Base-by-base conservation (phyloP, 30 jellyfish, hydroid and myxozoan genomes). In the Turritopsis dohrnii region DNA sequence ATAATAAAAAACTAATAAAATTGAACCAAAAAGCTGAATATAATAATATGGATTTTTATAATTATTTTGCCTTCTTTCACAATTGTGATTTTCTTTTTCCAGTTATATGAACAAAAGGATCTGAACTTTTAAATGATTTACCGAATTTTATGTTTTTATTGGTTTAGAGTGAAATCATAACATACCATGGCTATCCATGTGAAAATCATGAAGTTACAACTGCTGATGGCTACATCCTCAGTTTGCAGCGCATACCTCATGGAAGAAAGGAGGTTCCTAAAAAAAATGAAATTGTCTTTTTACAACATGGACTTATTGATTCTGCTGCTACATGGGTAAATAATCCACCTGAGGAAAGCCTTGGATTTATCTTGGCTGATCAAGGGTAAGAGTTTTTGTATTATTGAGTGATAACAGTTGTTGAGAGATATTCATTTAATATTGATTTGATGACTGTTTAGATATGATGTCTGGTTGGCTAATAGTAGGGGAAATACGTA, bases 381-480 rank as follows among this genome's bases (percentile, higher is more conserved):
- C 88, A 52, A 3, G 97, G 97, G 83, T 74, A 7, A 69, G 77
- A n/a, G n/a, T n/a, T n/a, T n/a, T n/a, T n/a, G n/a, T n/a, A n/a
- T n/a, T n/a, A n/a, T n/a, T n/a, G n/a, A n/a, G n/a, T n/a, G n/a
- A n/a, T n/a, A n/a, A n/a, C n/a, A n/a, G n/a, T n/a, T n/a, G n/a
- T n/a, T n/a, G n/a, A n/a, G n/a, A n/a, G n/a, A n/a, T n/a, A n/a
- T n/a, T n/a, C n/a, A n/a, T 60, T 60, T 60, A 18, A 23, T 60
- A 18, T 60, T 60, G 19, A 23, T 60, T 60, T 60, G 19, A 18
- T 60, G 21, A 21, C 21, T 60, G 21, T 1, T 1, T 23, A 74
- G 83, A 74, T 91, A 87, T 52, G 97, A 91, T 30, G 97, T 91
- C 1, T 91, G 97, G 97, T 86, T 91, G 66, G 97, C 96, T 22